Base-by-base conservation (phyloP, 1,140 invertebrate species). In the Ceratoteleas bidentatus region DNA sequence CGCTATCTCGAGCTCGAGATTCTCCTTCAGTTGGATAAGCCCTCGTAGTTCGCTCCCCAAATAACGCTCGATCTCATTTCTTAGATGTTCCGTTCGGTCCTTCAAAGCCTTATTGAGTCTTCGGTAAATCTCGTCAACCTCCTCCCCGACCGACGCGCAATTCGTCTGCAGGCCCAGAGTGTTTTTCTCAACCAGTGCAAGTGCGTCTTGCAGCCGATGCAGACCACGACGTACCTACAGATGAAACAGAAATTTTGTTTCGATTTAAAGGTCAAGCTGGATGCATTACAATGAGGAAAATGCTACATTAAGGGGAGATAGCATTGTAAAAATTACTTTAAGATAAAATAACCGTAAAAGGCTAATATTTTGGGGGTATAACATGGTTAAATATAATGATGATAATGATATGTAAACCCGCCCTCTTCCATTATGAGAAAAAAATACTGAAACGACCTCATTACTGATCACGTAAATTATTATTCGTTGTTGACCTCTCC, bases 81-180 rank as follows among this genome's bases (percentile, higher is more conserved):
- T 94, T 69, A 99, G 92, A 87, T 96, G 94, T 84, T 98, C 96
- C 13, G 97, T 97, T 75, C 98, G 94, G 90, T 98, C 97, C 93
- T 98, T 98, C 4, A 98, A 91, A 49, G 97, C 97, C 91, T 98
- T 98, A 33, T 96, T 94, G 61, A 98, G 93, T 82, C 97, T 94
- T 87, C 96, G 93, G 87, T 98, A 96, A 76, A 97, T 96, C 90
- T 98, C 97, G 85, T 98, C 97, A 32, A 98, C 95, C 92, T 98
- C 97, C 84, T 97, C 96, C n/a, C 94, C 93, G 11, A 98, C 96
- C 52, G 95, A 95, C 40, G 94, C 93, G 86, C 96, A 96, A 89
- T 98, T 98, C 16, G 94, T 94, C 92, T 97, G 96, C 53, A 98
- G 92, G 75, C 95, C 95, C 24, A 95, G 87, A 6, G 95, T 95